Evolutionary conservation across 2,113 vertebrate genomes (phyloP).

Genomic region (Nycticorax nycticorax): DNA sequence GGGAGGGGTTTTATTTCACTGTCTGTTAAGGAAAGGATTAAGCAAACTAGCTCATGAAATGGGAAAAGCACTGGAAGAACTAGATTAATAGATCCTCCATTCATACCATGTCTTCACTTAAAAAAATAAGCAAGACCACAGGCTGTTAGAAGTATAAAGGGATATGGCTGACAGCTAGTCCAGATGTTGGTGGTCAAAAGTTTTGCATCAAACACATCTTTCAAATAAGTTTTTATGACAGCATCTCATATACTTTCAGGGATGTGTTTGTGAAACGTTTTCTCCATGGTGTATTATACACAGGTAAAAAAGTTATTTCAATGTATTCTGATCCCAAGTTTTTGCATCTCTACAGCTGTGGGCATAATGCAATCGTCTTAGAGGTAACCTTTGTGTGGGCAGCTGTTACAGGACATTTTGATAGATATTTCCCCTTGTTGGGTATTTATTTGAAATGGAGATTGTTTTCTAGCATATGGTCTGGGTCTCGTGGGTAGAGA

Average conservation of each 20-base stretch:
- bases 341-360: not conserved
- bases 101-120: not conserved
- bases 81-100: not conserved
- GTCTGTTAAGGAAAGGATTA: not conserved
- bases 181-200: not conserved
- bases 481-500: not conserved
- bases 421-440: not conserved
- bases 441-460: not conserved
- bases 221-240: not conserved
- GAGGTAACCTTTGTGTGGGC: not conserved
- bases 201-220: not conserved
- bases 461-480: not conserved
- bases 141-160: not conserved
- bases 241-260: accelerated
- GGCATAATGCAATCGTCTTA: not conserved
- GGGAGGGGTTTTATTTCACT: not conserved
- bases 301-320: not conserved
- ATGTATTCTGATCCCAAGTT: not conserved
- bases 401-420: not conserved
- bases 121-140: not conserved
- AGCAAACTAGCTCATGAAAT: not conserved
- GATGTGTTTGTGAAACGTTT: not conserved
- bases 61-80: not conserved
- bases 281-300: not conserved
- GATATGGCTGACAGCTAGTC: not conserved